Base-by-base conservation (phyloP, 1,140 invertebrate genomes). In the Drosophila ohnishii region DNA sequence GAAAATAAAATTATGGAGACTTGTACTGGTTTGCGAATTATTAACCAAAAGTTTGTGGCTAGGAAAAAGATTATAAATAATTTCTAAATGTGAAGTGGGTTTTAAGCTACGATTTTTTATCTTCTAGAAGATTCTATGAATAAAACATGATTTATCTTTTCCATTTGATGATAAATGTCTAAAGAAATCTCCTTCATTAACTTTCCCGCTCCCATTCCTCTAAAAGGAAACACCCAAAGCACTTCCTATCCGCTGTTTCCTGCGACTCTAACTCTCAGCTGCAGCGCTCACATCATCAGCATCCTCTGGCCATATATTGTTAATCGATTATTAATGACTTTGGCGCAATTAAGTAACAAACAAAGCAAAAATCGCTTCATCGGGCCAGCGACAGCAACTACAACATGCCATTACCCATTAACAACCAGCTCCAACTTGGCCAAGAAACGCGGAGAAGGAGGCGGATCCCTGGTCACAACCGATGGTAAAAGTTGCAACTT, bases 251-350 rank as follows among this genome's bases (percentile, higher is more conserved):
- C 13, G 25, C 65, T 16, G 16, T 65, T 70, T 71, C 65, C 66
- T 55, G 63, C 5, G 59, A 48, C 8, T 30, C 8, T 7, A 7
- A 16, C 32, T 25, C n/a, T 14, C 22, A 14, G 32, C 11, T 51
- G 8, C 34, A 34, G 1, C 50, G 14, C 11, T 61, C 60, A 40
- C 14, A 47, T 37, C 32, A 35, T 25, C 48, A 42, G 70, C 61
- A 61, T 80, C 67, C 62, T 50, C 64, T 59, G 48, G 64, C 25
- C 69, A 51, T 67, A 63, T 55, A 67, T 75, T 57, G 72, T 70
- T 90, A 90, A 90, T 90, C 86, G 86, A 85, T 90, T 90, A 90
- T 86, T 83, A 86, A 90, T 83, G 86, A 80, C 86, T 90, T 78
- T 89, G 82, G 69, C 66, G 78, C 78, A 85, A 89, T 89, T 84